Evolutionary conservation across 2,797 vertebrate species (phyloP).

Genomic region (Rhinogobio ventralis): DNA sequence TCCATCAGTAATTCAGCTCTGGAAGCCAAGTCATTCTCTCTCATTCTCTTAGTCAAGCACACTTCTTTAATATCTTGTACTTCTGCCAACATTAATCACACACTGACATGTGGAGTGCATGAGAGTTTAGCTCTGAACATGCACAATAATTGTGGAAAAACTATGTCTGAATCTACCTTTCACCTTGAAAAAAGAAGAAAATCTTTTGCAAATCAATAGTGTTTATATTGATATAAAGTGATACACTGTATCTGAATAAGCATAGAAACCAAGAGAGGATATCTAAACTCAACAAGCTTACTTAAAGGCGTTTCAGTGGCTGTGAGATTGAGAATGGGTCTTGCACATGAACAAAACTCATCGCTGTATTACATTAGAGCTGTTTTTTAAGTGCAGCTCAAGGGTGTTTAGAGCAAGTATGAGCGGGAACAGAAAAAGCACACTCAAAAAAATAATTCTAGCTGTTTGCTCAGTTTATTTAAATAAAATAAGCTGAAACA

Average conservation of each 20-base stretch:
- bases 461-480: too few species aligned
- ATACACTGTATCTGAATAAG: neutral
- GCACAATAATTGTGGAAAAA: neutral
- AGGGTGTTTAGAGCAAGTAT: conserved; percentile 37
- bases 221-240: neutral
- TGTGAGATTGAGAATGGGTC: neutral
- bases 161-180: neutral
- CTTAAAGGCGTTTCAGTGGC: neutral
- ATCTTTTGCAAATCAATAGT: neutral
- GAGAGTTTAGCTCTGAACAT: neutral
- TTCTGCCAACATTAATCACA: neutral
- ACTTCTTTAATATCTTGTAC: conserved; percentile 24
- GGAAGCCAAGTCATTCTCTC: conserved; percentile 17
- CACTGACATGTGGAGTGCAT: neutral
- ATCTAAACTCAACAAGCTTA: neutral
- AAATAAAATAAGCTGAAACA: too few species aligned
- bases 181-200: neutral
- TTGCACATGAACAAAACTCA: conserved; percentile 2
- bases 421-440: conserved; percentile 21
- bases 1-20: conserved; percentile 20
- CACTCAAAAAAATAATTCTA: too few species aligned
- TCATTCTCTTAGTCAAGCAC: conserved; percentile 5
- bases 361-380: conserved; percentile 39
- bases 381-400: conserved; percentile 46
- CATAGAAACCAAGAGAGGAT: conserved; percentile 8